phyloP scores from a whole-genome alignment of 1,140 invertebrate species.

The Lepidurus arcticus region DNA sequence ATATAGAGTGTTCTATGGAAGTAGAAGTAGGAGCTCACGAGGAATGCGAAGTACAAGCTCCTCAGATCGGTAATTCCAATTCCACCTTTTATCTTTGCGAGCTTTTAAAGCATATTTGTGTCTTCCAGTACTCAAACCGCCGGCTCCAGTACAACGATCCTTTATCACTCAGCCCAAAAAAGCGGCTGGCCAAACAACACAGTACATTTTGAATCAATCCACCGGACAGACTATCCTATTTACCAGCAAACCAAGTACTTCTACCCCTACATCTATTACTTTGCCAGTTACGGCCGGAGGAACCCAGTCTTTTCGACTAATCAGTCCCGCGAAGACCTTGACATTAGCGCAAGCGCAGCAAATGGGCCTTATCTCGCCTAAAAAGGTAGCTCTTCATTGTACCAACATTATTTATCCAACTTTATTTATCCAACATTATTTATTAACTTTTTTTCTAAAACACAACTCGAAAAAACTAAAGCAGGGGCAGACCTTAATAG shows the following conservation, averaged over 20 bases:
- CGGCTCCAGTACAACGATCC: neutral
- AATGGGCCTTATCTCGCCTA: constrained; percentile 55
- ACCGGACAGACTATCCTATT: neutral
- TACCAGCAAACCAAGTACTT: constrained; percentile 15
- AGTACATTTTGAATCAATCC: neutral
- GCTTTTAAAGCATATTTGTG: neutral
- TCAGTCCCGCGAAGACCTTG: constrained; percentile 58
- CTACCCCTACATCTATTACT: neutral
- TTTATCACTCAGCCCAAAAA: neutral
- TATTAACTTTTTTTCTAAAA: neutral
- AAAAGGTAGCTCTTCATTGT: constrained; percentile 43
- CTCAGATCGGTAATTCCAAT: neutral
- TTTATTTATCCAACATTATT: neutral
- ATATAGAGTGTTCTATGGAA: neutral
- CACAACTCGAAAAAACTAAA: neutral
- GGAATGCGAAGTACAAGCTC: constrained; percentile 2
- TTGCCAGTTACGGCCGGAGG: neutral
- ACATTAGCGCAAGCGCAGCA: constrained; percentile 62
- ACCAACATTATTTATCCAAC: neutral
- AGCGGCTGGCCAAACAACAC: neutral
- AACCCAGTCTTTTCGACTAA: constrained; percentile 26
- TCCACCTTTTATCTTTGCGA: neutral
- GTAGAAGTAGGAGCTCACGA: neutral
- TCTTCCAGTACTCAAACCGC: constrained; percentile 3
- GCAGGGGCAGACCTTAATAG: constrained; percentile 27